phyloP scores from a whole-genome alignment of 2,888 invertebrate species.

The Leptarthrus brevirostris region DNA sequence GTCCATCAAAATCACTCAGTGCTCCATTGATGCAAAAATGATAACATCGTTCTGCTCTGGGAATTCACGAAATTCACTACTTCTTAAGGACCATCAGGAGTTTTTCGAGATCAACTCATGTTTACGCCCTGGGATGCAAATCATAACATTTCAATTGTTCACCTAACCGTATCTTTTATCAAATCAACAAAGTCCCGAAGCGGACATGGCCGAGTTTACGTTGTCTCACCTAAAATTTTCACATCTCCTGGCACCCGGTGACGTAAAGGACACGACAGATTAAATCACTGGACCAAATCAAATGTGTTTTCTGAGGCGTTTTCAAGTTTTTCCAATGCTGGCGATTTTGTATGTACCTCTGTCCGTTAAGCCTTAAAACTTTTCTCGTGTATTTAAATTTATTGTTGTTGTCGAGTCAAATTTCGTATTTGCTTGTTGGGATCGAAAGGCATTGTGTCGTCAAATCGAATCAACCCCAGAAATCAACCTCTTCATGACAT shows the following conservation, averaged over 20 bases:
- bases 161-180: slow-evolving; percentile 46
- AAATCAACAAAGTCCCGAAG: neutral
- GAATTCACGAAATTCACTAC: neutral
- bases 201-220: neutral
- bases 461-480: slow-evolving; percentile 53
- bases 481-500: slow-evolving; percentile 51
- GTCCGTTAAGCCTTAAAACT: slow-evolving; percentile 44
- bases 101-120: neutral
- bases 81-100: neutral
- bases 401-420: slow-evolving; percentile 8
- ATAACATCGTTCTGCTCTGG: slow-evolving; percentile 37
- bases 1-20: slow-evolving; percentile 51
- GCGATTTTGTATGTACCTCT: slow-evolving; percentile 35
- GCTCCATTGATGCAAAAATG: slow-evolving; percentile 50
- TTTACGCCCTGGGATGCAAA: slow-evolving; percentile 46
- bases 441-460: slow-evolving; percentile 49
- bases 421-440: slow-evolving; percentile 27
- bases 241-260: neutral
- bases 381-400: slow-evolving; percentile 50
- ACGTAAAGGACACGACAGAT: slow-evolving; percentile 33
- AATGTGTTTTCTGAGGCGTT: slow-evolving; percentile 51
- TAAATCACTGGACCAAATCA: slow-evolving; percentile 52
- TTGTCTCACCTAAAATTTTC: slow-evolving; percentile 36
- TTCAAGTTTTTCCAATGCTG: slow-evolving; percentile 32
- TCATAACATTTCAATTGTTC: slow-evolving; percentile 52